These are phyloP conservation scores for Aricia agestis DNA, from an alignment of 1,140 invertebrate species.

Conservation along the genomic window DNA sequence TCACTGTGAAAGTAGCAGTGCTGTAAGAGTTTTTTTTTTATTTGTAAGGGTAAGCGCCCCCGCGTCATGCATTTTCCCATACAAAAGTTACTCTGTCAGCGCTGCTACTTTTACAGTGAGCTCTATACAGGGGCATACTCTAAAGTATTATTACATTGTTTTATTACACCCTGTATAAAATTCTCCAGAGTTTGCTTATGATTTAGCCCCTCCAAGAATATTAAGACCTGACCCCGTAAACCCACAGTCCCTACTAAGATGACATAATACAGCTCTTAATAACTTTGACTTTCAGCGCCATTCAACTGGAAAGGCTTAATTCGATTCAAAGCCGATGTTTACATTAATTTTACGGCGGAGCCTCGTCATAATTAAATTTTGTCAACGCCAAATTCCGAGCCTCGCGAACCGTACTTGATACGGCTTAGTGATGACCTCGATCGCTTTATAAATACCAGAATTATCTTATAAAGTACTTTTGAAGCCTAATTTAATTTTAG, in stretches of 20 bases:
- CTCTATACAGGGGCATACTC: no score
- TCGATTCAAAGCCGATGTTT: constrained; percentile 13
- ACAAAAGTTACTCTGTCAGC: no score
- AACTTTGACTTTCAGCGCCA: not conserved
- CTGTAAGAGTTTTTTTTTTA: no score
- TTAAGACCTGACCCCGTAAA: not conserved
- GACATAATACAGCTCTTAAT: not conserved
- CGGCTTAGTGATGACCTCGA: constrained; percentile 3
- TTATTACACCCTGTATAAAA: no score
- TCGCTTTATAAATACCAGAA: not conserved
- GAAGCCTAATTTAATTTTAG: no score
- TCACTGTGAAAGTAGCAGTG: no score
- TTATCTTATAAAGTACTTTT: not conserved
- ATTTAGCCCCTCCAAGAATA: not conserved
- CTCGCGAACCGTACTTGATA: constrained; percentile 3
- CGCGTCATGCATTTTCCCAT: no score
- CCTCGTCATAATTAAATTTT: constrained; percentile 12
- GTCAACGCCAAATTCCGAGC: not conserved
- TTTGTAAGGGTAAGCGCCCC: no score
- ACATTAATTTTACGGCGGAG: not conserved
- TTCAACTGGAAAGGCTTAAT: constrained; percentile 8
- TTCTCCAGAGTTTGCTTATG: no score
- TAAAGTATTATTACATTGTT: no score
- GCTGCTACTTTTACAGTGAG: no score
- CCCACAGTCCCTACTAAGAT: not conserved